These are phyloP conservation scores for Gerris lacustris DNA, from an alignment of 2,888 invertebrate species.

Conservation along the genomic window DNA sequence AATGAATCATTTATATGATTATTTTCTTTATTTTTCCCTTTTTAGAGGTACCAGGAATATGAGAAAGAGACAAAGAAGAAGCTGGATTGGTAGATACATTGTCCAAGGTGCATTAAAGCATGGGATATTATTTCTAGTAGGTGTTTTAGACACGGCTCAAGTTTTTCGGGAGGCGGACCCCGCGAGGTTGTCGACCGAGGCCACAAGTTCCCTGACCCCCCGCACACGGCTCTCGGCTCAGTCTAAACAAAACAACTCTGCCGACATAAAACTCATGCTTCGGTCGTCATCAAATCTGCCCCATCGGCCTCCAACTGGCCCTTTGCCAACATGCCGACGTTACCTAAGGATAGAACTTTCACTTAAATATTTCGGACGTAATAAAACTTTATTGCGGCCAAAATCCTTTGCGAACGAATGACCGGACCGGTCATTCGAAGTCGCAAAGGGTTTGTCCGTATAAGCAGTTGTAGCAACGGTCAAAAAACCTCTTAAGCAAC, in stretches of 20 bases:
- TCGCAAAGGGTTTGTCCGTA: background rate
- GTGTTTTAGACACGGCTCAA: background rate
- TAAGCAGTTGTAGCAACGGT: background rate
- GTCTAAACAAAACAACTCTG: background rate
- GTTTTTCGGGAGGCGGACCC: background rate
- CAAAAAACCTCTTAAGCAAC: slow-evolving; percentile 5
- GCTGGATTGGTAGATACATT: no score
- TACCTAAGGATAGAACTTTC: background rate
- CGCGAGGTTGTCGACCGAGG: slow-evolving; percentile 15
- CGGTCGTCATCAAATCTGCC: background rate
- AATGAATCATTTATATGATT: no score
- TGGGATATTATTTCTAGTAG: background rate
- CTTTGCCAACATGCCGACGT: background rate
- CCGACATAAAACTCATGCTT: background rate
- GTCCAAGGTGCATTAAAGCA: background rate
- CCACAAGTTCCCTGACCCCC: slow-evolving; percentile 17
- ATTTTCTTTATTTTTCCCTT: no score
- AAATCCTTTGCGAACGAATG: background rate
- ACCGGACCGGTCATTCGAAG: background rate
- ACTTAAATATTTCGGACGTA: background rate
- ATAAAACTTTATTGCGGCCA: background rate
- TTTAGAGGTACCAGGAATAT: no score
- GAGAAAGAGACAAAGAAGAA: no score
- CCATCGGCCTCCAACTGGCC: background rate
- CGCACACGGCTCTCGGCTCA: slow-evolving; percentile 16